These are phyloP conservation scores for Myathropa florea DNA, from an alignment of 2,888 invertebrate genomes.

Conservation along the genomic window DNA sequence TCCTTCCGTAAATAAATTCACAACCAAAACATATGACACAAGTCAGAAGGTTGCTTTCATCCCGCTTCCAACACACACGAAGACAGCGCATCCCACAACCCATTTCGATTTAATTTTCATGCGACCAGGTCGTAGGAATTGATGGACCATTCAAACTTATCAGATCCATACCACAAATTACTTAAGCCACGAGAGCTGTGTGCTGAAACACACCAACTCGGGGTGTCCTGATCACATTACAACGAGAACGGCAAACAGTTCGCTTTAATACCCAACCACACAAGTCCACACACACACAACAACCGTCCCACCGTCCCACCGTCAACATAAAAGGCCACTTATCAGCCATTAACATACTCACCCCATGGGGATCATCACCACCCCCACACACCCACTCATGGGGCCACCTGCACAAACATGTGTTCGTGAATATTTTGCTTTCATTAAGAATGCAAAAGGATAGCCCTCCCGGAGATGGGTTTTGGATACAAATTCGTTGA, in stretches of 20 bases:
- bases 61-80: not conserved
- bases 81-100: not conserved
- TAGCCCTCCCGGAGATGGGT: not conserved
- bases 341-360: not conserved
- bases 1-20: not conserved
- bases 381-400: not conserved
- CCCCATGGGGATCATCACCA: not conserved
- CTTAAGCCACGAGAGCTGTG: not conserved
- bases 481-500: not conserved
- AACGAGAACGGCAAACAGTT: not conserved
- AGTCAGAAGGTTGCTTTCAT: not conserved
- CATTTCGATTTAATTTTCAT: not conserved
- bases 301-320: not conserved
- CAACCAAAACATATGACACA: no score
- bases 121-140: not conserved
- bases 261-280: not conserved
- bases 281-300: not conserved
- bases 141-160: not conserved
- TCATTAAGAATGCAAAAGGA: slow-evolving; percentile 10
- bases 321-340: not conserved
- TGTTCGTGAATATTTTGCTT: not conserved
- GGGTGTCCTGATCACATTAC: not conserved
- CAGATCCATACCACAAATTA: not conserved
- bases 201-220: not conserved
- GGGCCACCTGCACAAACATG: not conserved